Percentiles rank a stretch among this genome's conserved stretches.
These are phyloP conservation scores for Dolichopus griseipennis DNA, from an alignment of 2,888 invertebrate genomes.

Conservation along the genomic window DNA sequence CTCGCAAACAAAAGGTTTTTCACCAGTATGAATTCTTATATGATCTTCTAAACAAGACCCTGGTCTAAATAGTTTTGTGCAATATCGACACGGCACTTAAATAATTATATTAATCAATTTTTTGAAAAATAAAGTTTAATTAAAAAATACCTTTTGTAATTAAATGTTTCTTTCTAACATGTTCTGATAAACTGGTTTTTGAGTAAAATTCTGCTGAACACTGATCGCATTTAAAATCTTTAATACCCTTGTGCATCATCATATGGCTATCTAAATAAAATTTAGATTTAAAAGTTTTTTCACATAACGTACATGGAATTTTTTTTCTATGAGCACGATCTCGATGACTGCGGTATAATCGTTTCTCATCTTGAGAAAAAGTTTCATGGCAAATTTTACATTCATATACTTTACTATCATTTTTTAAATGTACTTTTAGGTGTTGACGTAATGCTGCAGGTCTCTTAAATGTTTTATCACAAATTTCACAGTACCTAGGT, in stretches of 20 bases:
- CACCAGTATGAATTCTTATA: conserved; percentile 47
- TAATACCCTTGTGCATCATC: conserved; percentile 14
- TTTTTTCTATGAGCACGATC: neutral
- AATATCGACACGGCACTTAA: neutral
- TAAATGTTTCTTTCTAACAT: neutral
- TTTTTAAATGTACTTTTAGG: neutral
- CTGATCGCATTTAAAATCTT: conserved; percentile 7
- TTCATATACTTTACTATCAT: neutral
- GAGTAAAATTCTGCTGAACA: neutral
- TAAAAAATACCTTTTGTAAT: neutral
- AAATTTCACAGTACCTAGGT: neutral
- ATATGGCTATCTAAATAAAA: conserved; percentile 13
- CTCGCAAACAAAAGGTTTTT: conserved; percentile 32
- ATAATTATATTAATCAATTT: neutral
- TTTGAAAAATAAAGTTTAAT: no score
- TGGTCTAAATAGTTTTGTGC: neutral
- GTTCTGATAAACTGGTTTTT: neutral
- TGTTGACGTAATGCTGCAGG: neutral
- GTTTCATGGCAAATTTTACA: neutral
- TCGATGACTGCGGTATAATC: neutral
- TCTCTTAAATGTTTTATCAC: neutral
- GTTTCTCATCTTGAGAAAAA: neutral
- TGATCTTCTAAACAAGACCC: neutral
- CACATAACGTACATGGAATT: conserved; percentile 13
- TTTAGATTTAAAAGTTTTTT: conserved; percentile 15